phyloP scores from a whole-genome alignment of 2,113 vertebrate genomes.

The Dasypus novemcinctus region DNA sequence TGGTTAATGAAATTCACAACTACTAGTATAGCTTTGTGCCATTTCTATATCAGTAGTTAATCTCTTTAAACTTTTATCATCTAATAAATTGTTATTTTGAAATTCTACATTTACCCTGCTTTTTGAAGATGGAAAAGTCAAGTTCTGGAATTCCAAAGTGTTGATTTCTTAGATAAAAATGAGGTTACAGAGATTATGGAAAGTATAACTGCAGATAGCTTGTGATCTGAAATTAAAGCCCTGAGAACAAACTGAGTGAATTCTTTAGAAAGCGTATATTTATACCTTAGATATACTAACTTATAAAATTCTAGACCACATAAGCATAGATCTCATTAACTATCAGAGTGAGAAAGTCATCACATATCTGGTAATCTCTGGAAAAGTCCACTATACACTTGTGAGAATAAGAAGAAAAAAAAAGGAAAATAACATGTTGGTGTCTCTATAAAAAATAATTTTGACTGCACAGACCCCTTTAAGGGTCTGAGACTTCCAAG shows the following conservation, averaged over 20 bases:
- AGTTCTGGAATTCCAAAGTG: conserved; percentile 1
- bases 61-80: not conserved
- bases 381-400: not conserved
- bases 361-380: not conserved
- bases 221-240: not conserved
- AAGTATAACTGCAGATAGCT: not conserved
- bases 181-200: not conserved
- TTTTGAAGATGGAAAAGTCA: not conserved
- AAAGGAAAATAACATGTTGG: not conserved
- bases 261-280: not conserved
- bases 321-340: not conserved
- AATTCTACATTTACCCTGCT: not conserved
- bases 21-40: not conserved
- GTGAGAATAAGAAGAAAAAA: not conserved
- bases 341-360: not conserved
- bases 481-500: not conserved
- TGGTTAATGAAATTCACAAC: not conserved
- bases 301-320: not conserved
- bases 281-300: not conserved
- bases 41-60: not conserved
- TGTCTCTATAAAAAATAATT: not conserved
- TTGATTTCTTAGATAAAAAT: not conserved
- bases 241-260: not conserved
- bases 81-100: not conserved
- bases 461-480: not conserved